Percentiles rank a stretch among this genome's conserved stretches.
Conservation (phyloP, 2,888 invertebrate genomes). For the Caenorhabditis sp. region DNA sequence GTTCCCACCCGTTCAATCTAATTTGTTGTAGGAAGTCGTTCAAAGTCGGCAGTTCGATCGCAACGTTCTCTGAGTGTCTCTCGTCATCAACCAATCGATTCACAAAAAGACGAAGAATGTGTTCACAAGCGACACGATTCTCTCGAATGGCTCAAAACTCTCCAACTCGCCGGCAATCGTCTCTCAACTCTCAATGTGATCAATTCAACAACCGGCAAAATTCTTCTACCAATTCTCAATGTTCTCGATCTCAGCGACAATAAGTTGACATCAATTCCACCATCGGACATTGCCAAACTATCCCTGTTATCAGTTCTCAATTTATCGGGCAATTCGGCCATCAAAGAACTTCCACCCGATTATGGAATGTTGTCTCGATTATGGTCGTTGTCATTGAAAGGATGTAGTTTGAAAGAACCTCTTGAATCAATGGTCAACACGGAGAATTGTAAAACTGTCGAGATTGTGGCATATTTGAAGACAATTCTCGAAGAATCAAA, state of each 20-base stretch:
- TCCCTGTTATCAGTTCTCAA: conserved; percentile 90
- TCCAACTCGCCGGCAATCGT: conserved; percentile 86
- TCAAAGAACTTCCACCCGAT: conserved; percentile 82
- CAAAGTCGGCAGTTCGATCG: conserved; percentile 69
- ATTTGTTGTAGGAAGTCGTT: conserved; percentile 49
- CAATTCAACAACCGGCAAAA: conserved; percentile 4
- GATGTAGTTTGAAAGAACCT: conserved; percentile 83
- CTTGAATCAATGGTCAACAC: conserved; percentile 86
- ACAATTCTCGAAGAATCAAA: conserved; percentile 79
- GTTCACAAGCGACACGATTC: conserved; percentile 77
- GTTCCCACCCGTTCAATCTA: neutral
- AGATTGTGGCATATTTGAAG: conserved; percentile 88
- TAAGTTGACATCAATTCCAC: conserved; percentile 82
- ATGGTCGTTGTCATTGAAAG: conserved; percentile 92
- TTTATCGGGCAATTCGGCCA: conserved; percentile 81
- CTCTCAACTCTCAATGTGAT: conserved; percentile 77
- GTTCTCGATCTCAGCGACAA: conserved; percentile 95
- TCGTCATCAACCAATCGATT: conserved; percentile 41
- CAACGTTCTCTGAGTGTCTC: conserved; percentile 67
- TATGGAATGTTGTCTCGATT: conserved; percentile 84
- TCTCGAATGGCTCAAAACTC: conserved; percentile 82
- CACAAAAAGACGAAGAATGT: conserved; percentile 37
- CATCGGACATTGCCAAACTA: conserved; percentile 83
- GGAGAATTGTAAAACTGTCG: conserved; percentile 93
- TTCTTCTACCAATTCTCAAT: conserved; percentile 81